Base-by-base conservation (phyloP, 2,888 invertebrate genomes). In the Tineola bisselliella region DNA sequence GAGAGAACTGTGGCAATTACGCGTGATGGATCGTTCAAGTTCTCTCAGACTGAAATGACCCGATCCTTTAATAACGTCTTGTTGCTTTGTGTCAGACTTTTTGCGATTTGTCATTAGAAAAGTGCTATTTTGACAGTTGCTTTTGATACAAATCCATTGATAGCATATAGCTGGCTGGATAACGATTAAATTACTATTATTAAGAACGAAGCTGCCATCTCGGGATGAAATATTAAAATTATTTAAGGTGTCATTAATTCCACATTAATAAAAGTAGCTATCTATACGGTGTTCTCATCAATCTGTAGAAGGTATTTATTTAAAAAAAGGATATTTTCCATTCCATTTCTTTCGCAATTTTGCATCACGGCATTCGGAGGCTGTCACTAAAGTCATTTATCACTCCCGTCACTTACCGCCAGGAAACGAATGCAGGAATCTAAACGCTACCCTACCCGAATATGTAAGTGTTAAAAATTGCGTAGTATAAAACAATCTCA, bases 11-110 rank as follows among this genome's bases (percentile, higher is more conserved):
- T 18, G 74, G 76, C 77, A 81, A 81, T 83, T 81, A 80, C 75
- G 72, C 69, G 74, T 80, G 81, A 81, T 82, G 80, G 75, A 81
- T 82, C 75, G 80, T 72, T 73, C 71, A 79, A 81, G 71, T 80
- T 78, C 48, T 25, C 54, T 54, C 25, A 54, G 73, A 77, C 76
- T 77, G 75, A 76, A 25, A 54, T 54, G 54, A 54, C 76, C 77
- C 72, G 54, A 54, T 54, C 67, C 72, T 77, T 78, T 80, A 79
- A 79, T 80, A 77, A 75, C 75, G 73, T 71, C 75, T 72, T 75
- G 76, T 75, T 79, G 68, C 73, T 72, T 68, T 69, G 68, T 67
- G 74, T 70, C 44, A 13, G 30, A 13, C 38, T 33, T 54, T 54
- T 54, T 18, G 19, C 11, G 25, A 19, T 54, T 54, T 18, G 18